Base-by-base conservation (phyloP, 2,888 invertebrate genomes). In the Suillia variegata region DNA sequence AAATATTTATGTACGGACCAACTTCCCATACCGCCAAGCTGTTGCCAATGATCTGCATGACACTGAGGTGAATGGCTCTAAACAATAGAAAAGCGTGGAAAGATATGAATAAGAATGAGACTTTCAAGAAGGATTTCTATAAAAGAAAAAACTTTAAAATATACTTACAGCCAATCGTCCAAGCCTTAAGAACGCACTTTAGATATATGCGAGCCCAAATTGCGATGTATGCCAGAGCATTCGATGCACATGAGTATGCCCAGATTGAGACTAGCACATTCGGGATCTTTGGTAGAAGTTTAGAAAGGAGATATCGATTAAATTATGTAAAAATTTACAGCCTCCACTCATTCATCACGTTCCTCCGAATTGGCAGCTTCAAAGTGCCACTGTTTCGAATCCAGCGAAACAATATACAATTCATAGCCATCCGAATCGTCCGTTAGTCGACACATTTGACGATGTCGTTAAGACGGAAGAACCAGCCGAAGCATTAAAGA, bases 341-440 rank as follows among this genome's bases (percentile, higher is more conserved):
- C 93, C 24, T 92, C 86, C 13, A 98, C 96, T 98, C 98, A 98
- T 71, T 93, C 94, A 79, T 98, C 97, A 12, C 98, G 84, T 75
- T 96, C 98, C 78, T 96, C 95, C 1, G 88, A 87, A 73, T 88
- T 93, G 34, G 88, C 87, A 0, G 97, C 98, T 82, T 98, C 97
- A 84, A 99, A 98, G 77, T 97, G 94, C 98, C 98, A 99, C 59
- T 95, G 91, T 84, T 96, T 96, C 80, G 95, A 96, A 82, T 97
- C 96, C 79, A 96, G 83, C 0, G 95, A 95, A 21, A 98, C 96
- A 66, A 98, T 96, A 66, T 93, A 92, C 83, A 98, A 98, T 83
- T 97, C 97, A 80, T 92, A 93, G 62, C 88, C 88, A 68, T 94
- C 94, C 8, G 88, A 88, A 73, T 93, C 92, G 77, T 92, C 91